These are phyloP conservation scores for Esox masquinongy DNA, from an alignment of 2,797 vertebrate genomes.

Conservation along the genomic window DNA sequence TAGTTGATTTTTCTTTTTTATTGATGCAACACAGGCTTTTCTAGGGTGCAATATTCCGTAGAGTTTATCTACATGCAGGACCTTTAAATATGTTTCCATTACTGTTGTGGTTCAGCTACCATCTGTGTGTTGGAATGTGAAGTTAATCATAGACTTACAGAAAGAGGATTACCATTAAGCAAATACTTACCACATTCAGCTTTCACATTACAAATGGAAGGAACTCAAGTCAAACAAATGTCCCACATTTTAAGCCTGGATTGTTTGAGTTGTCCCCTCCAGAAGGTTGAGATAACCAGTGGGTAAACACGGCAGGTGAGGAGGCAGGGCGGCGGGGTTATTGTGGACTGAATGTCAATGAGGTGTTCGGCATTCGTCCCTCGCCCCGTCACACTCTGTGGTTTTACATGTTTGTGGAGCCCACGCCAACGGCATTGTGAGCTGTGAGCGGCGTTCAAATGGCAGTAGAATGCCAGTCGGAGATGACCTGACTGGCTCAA, in stretches of 20 bases:
- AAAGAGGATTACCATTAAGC: slow-evolving; percentile 31
- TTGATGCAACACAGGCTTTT: slow-evolving; percentile 35
- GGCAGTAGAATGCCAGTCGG: slow-evolving; percentile 37
- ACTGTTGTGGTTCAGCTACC: slow-evolving; percentile 12
- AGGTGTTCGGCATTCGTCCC: slow-evolving; percentile 64
- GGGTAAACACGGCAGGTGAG: slow-evolving; percentile 56
- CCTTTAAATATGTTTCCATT: background rate
- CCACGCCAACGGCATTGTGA: slow-evolving; percentile 53
- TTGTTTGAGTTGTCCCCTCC: slow-evolving; percentile 31
- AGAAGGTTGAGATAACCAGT: slow-evolving; percentile 38
- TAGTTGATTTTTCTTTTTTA: slow-evolving; percentile 27
- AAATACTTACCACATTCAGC: slow-evolving; percentile 28
- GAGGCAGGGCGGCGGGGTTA: slow-evolving; percentile 43
- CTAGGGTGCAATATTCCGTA: slow-evolving; percentile 40
- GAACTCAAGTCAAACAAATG: slow-evolving; percentile 1
- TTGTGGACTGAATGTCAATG: slow-evolving; percentile 58
- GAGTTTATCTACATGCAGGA: background rate
- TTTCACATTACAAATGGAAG: slow-evolving; percentile 27
- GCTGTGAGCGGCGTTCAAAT: slow-evolving; percentile 39
- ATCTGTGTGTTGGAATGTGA: slow-evolving; percentile 15
- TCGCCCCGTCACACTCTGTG: slow-evolving; percentile 61
- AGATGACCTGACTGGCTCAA: background rate
- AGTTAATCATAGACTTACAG: slow-evolving; percentile 20
- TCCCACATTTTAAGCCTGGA: slow-evolving; percentile 23
- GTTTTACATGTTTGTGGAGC: slow-evolving; percentile 68